These are phyloP conservation scores for Orthosia incerta DNA, from an alignment of 2,888 invertebrate genomes.

Conservation along the genomic window DNA sequence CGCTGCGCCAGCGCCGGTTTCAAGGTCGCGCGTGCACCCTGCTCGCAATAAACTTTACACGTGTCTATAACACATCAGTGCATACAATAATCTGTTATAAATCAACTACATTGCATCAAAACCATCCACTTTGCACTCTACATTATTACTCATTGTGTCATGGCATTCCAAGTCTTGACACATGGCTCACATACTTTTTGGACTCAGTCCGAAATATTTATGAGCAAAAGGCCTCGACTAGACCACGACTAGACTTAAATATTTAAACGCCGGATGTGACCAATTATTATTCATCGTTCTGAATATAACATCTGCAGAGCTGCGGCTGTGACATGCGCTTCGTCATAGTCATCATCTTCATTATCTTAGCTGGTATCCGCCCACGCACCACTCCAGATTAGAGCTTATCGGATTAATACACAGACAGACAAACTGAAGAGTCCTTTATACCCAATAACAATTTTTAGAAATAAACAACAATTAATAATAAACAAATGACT, in stretches of 20 bases:
- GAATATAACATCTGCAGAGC: constrained; percentile 62
- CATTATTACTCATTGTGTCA: constrained; percentile 18
- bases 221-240: constrained; percentile 33
- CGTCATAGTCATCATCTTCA: constrained; percentile 53
- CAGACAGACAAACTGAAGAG: constrained; percentile 1
- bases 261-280: constrained; percentile 61
- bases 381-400: constrained; percentile 38
- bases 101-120: constrained; percentile 40
- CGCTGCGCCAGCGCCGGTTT: constrained; percentile 63
- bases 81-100: constrained; percentile 59
- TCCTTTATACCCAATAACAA: constrained; percentile 4
- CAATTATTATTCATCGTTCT: constrained; percentile 64
- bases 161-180: constrained; percentile 1
- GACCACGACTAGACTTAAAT: constrained; percentile 59
- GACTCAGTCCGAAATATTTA: constrained; percentile 25
- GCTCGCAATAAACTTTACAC: constrained; percentile 80
- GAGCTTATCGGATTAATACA: constrained; percentile 22
- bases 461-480: constrained; percentile 10
- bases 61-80: constrained; percentile 72
- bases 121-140: constrained; percentile 26
- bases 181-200: constrained; percentile 10
- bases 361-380: constrained; percentile 40
- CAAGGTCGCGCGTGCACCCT: constrained; percentile 81
- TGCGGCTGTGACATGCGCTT: constrained; percentile 48
- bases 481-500: background rate